Evolutionary conservation across 2,888 invertebrate species (phyloP).

Genomic region (Cenopis cana): DNA sequence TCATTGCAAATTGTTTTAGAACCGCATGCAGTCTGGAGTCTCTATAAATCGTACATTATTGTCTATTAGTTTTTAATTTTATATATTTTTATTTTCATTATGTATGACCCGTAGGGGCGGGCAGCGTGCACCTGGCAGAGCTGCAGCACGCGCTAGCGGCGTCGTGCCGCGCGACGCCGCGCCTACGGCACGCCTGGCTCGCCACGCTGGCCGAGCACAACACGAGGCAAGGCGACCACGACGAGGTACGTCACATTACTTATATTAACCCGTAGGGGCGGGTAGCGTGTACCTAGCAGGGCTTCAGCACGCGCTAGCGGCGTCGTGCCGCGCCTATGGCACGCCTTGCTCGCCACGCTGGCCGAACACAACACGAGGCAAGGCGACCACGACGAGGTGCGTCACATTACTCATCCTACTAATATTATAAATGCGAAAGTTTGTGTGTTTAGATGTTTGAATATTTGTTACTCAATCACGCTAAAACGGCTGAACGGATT

Average conservation of each 20-base stretch:
- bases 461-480: no score
- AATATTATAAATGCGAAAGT: no score
- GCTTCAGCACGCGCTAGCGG: constrained; percentile 95
- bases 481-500: no score
- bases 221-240: constrained; percentile 91
- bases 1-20: no score
- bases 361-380: constrained; percentile 93
- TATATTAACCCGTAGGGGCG: constrained; percentile 90
- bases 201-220: constrained; percentile 96
- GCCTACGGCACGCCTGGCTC: constrained; percentile 97
- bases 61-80: no score
- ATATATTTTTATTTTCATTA: neutral
- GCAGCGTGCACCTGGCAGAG: constrained; percentile 96
- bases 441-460: no score
- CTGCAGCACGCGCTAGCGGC: constrained; percentile 96
- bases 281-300: constrained; percentile 97
- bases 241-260: constrained; percentile 90
- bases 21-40: no score
- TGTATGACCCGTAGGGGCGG: constrained; percentile 88
- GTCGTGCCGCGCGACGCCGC: constrained; percentile 97
- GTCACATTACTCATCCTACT: no score
- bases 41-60: no score
- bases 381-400: constrained; percentile 94
- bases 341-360: constrained; percentile 98
- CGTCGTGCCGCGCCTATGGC: constrained; percentile 95